A percentile compares a stretch with the other conserved stretches of the same genome.
These are phyloP conservation scores for Oscheius onirici DNA, from an alignment of 2,888 invertebrate genomes.

Conservation along the genomic window DNA sequence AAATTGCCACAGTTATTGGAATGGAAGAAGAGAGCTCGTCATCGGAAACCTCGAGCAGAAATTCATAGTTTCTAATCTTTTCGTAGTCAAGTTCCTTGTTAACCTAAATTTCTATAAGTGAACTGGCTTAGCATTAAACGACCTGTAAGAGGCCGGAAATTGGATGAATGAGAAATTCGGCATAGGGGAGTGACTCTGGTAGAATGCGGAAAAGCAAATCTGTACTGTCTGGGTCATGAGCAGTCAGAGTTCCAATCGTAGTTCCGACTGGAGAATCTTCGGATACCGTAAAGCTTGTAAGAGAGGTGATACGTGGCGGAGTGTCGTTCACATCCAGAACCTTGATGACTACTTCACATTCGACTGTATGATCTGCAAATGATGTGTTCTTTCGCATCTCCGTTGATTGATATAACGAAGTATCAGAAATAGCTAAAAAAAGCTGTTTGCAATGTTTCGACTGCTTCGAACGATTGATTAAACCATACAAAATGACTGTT, in stretches of 20 bases:
- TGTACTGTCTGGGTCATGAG: conserved; percentile 7
- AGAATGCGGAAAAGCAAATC: conserved; percentile 38
- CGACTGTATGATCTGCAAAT: conserved; percentile 23
- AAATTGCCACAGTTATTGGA: conserved; percentile 1
- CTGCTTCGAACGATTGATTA: too few relatives aligned
- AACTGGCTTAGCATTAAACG: neutral
- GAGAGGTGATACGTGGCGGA: conserved; percentile 26
- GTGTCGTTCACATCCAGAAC: conserved; percentile 30
- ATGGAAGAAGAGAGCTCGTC: neutral
- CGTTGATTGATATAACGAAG: too few relatives aligned
- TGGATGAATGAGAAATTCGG: conserved; percentile 39
- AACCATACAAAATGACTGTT: too few relatives aligned
- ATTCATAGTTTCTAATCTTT: neutral
- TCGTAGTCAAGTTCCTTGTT: conserved; percentile 45
- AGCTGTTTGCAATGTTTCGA: too few relatives aligned
- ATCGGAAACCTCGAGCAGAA: conserved; percentile 17
- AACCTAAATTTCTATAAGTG: conserved; percentile 20
- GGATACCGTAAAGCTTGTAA: conserved; percentile 5
- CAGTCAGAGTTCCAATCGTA: conserved; percentile 14
- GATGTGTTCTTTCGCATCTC: too few relatives aligned
- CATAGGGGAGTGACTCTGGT: conserved; percentile 34
- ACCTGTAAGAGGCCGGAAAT: conserved; percentile 42
- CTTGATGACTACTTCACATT: conserved; percentile 11
- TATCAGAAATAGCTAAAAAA: too few relatives aligned
- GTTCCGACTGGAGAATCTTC: conserved; percentile 21